Base-by-base conservation (phyloP, 1,140 invertebrate genomes). In the Glossosoma conforme region DNA sequence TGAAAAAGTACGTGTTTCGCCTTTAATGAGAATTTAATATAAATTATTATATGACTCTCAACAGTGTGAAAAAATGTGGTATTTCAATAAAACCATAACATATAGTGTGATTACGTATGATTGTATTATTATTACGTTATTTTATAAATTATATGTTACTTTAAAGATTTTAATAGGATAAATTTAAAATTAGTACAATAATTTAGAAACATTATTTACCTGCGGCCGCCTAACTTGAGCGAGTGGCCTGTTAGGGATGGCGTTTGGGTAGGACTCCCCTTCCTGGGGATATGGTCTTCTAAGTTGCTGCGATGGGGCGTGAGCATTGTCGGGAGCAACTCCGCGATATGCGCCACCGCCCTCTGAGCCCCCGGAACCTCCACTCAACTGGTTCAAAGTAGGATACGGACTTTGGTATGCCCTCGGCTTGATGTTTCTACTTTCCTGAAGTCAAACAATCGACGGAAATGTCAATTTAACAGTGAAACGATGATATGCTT, bases 351-450 rank as follows among this genome's bases (percentile, higher is more conserved):
- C 49, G 13, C 19, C 28, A 14, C 37, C 43, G 6, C 20, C 2
- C 18, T 33, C 10, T 43, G 13, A 19, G 5, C 41, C 41, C 2
- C 18, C 10, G 3, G 10, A 11, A 10, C 17, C 2, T 4, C 36
- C 50, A 18, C 25, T 25, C 1, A 52, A 28, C 28, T 50, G 49
- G 40, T 57, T 57, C 44, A 44, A 45, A 17, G 24, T 19, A 10
- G 51, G 42, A 3, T 53, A 42, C 11, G 38, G 46, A 13, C 28
- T 53, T 28, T 53, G 56, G 32, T 50, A 58, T 4, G 46, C 47
- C 33, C 56, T 44, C 2, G 56, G 50, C 21, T 38, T 49, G 10
- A 58, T 53, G 28, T 52, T 53, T 35, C 50, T 42, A 5, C 46
- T 24, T 33, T 58, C 56, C 51, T 58, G 28, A 14, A n/a, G 38